phyloP scores from a whole-genome alignment of 92 coral and sea anemone genomes.

The Galaxea fascicularis region DNA sequence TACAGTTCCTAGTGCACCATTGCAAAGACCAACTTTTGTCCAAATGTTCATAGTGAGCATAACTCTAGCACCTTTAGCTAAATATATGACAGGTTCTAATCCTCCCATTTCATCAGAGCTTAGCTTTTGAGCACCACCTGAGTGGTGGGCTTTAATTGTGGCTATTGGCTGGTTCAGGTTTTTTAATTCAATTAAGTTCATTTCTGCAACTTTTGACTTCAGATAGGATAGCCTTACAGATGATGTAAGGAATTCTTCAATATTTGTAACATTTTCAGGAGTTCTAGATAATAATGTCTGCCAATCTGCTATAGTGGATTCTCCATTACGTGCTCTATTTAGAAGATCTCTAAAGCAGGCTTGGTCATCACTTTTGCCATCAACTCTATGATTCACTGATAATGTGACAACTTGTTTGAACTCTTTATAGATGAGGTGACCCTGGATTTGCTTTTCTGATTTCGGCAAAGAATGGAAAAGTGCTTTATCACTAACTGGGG shows the following conservation, averaged over 20 bases:
- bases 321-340: slow-evolving; percentile 70
- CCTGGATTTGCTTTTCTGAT: slow-evolving; percentile 66
- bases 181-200: slow-evolving; percentile 50
- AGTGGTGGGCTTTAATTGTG: slow-evolving; percentile 59
- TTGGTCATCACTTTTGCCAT: slow-evolving; percentile 55
- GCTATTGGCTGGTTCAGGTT: slow-evolving; percentile 56
- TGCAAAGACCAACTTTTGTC: slow-evolving; percentile 54
- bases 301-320: slow-evolving; percentile 71
- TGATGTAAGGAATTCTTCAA: slow-evolving; percentile 42
- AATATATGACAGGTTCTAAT: slow-evolving; percentile 57
- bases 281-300: slow-evolving; percentile 63
- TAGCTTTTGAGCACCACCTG: slow-evolving; percentile 59
- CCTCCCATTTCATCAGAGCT: slow-evolving; percentile 70
- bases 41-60: slow-evolving; percentile 58
- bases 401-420: slow-evolving; percentile 72
- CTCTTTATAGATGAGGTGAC: slow-evolving; percentile 66
- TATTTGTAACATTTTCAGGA: slow-evolving; percentile 48
- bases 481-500: slow-evolving; percentile 75
- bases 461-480: slow-evolving; percentile 32
- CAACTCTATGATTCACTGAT: slow-evolving; percentile 78
- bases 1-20: slow-evolving; percentile 65
- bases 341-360: slow-evolving; percentile 61
- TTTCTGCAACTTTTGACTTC: slow-evolving; percentile 66
- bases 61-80: slow-evolving; percentile 56
- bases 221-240: slow-evolving; percentile 61